Conservation (phyloP, 92 coral and sea anemone species). For the Palythoa caribaeorum region DNA sequence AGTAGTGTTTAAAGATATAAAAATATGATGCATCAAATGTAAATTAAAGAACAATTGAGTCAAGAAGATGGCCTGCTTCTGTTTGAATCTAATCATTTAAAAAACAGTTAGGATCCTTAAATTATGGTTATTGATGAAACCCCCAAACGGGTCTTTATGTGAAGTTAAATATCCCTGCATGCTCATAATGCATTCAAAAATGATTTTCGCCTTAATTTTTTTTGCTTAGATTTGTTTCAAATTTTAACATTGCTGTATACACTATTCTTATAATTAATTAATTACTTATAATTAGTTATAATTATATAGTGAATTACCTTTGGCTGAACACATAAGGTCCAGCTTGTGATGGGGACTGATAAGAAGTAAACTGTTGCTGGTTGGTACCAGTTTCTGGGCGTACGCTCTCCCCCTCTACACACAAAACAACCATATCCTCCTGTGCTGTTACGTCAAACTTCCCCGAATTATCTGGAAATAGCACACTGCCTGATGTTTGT, state of each 20-base stretch:
- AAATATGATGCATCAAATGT: conserved; percentile 3
- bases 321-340: background rate
- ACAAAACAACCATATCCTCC: conserved; percentile 1
- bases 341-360: conserved; percentile 1
- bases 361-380: background rate
- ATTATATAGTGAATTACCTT: background rate
- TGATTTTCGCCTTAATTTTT: conserved; percentile 7
- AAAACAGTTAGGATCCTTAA: conserved; percentile 17
- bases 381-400: background rate
- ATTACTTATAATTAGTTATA: too few species aligned
- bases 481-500: conserved; percentile 6
- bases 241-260: conserved; percentile 9
- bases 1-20: background rate
- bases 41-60: background rate
- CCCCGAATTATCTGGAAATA: background rate
- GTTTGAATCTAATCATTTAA: background rate
- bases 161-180: conserved; percentile 12
- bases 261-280: background rate
- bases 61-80: background rate
- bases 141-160: background rate
- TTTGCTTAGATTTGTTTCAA: conserved; percentile 16
- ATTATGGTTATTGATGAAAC: background rate
- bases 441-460: background rate
- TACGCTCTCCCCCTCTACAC: conserved; percentile 13
- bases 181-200: background rate